phyloP scores from a whole-genome alignment of 2,797 vertebrate species.

The Chaunax sp. region DNA sequence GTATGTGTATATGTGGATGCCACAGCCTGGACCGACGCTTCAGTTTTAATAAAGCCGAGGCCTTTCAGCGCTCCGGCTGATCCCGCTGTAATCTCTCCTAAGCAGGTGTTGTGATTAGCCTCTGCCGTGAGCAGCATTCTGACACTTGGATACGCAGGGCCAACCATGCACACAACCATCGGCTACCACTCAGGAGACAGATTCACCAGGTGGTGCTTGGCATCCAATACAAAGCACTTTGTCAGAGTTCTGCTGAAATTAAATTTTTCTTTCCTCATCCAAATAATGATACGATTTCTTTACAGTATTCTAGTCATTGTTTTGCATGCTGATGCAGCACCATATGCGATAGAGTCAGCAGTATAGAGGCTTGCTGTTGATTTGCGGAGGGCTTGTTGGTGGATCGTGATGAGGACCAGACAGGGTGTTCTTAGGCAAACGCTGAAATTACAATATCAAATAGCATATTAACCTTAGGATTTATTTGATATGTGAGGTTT shows the following conservation, averaged over 20 bases:
- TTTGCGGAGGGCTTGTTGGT: constrained; percentile 30
- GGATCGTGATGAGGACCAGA: constrained; percentile 22
- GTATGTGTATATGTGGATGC: constrained; percentile 34
- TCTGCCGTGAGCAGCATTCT: constrained; percentile 60
- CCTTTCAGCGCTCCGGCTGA: constrained; percentile 62
- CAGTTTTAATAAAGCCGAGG: constrained; percentile 67
- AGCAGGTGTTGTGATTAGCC: constrained; percentile 80
- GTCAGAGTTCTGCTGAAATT: constrained; percentile 37
- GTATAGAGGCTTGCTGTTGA: constrained; percentile 18
- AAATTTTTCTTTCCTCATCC: constrained; percentile 19
- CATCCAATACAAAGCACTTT: constrained; percentile 39
- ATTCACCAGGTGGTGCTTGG: constrained; percentile 45
- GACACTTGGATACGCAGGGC: constrained; percentile 62
- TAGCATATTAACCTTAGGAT: constrained; percentile 10
- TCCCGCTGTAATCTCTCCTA: constrained; percentile 75
- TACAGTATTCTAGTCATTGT: constrained; percentile 28
- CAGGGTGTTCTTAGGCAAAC: constrained; percentile 5
- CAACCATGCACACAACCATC: constrained; percentile 47
- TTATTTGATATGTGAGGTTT: background rate
- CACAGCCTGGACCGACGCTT: constrained; percentile 60
- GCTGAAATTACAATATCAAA: constrained; percentile 23
- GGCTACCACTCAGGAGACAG: constrained; percentile 55
- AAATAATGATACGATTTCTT: constrained; percentile 46
- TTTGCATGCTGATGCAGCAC: constrained; percentile 48
- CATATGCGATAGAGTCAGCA: constrained; percentile 38